Evolutionary conservation across 2,888 invertebrate genomes (phyloP), one percentile per base, ranked within the genome.

Genomic region (Lycia hirtaria): DNA sequence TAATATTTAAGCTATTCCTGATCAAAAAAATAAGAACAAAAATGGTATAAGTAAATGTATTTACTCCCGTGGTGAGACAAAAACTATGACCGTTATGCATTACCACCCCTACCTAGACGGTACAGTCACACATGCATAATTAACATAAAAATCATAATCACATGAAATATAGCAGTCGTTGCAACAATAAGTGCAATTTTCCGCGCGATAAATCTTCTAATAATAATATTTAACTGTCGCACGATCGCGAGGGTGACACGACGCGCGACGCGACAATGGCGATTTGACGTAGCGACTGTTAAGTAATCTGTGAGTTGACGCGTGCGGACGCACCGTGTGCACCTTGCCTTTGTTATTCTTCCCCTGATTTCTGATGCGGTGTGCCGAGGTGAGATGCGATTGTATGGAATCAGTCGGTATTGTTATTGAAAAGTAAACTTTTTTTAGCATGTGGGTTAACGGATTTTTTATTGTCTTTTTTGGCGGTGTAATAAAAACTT

Each of bases 141-240:
- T 89, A 88, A 88, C 86, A 90, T 88, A 87, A 88, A 87, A 88
- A 88, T 87, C 88, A 88, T 87, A 88, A 88, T 86, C 83, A 83
- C 76, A 83, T 87, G 85, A 87, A 84, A 87, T 88, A 89, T 87
- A 71, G 73, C 79, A 77, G 78, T 79, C 77, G 73, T 73, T 66
- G 80, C 80, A 78, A 90, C 90, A 91, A 91, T 89, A 82, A 83
- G 79, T 89, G 83, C 85, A 91, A 92, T 92, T 92, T 92, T 92
- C 90, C 87, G 77, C 83, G 88, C 89, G 87, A 90, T 92, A 90
- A 90, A 90, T 90, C 88, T 82, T 76, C 65, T 83, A 88, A 91
- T 89, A 90, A 91, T 89, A 90, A 89, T 90, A 89, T 84, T 88
- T 85, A 80, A 83, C 75, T 72, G 72, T 65, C 77, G 72, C 69